These are phyloP conservation scores for Trisateles emortualis DNA, from an alignment of 2,888 invertebrate species.

Conservation along the genomic window DNA sequence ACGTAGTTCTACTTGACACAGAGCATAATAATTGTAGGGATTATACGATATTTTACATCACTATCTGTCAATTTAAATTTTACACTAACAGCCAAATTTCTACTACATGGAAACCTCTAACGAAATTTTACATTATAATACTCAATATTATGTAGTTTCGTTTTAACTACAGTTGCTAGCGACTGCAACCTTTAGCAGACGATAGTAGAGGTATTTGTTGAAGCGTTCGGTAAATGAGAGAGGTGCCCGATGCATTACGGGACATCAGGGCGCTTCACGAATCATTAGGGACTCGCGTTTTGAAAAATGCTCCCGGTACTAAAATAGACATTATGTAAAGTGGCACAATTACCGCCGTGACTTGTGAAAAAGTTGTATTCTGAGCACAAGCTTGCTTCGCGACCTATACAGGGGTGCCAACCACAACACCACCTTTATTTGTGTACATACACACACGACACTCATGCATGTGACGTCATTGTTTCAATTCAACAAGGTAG, in stretches of 20 bases:
- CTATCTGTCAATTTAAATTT: too few species aligned
- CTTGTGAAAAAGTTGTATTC: slow-evolving; percentile 67
- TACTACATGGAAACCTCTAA: too few species aligned
- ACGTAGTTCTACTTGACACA: too few species aligned
- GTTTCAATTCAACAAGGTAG: too few species aligned
- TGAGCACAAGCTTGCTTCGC: slow-evolving; percentile 18
- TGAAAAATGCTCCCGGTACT: slow-evolving; percentile 79
- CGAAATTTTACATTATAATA: too few species aligned
- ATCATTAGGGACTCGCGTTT: slow-evolving; percentile 76
- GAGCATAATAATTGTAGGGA: too few species aligned
- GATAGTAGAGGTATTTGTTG: slow-evolving; percentile 16
- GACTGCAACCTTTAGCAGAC: background rate
- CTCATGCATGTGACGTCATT: background rate
- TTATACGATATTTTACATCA: too few species aligned
- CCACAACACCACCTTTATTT: background rate
- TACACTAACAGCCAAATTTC: too few species aligned
- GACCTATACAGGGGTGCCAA: slow-evolving; percentile 39
- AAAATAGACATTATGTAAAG: slow-evolving; percentile 86
- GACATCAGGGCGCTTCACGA: slow-evolving; percentile 75
- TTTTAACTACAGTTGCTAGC: slow-evolving; percentile 1
- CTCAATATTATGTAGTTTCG: too few species aligned
- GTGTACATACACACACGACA: background rate
- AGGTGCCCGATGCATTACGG: slow-evolving; percentile 67
- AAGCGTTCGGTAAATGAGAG: slow-evolving; percentile 63
- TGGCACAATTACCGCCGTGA: slow-evolving; percentile 81